Evolutionary conservation across 2,113 vertebrate species (phyloP).

Genomic region (Chloroceryle aenea): DNA sequence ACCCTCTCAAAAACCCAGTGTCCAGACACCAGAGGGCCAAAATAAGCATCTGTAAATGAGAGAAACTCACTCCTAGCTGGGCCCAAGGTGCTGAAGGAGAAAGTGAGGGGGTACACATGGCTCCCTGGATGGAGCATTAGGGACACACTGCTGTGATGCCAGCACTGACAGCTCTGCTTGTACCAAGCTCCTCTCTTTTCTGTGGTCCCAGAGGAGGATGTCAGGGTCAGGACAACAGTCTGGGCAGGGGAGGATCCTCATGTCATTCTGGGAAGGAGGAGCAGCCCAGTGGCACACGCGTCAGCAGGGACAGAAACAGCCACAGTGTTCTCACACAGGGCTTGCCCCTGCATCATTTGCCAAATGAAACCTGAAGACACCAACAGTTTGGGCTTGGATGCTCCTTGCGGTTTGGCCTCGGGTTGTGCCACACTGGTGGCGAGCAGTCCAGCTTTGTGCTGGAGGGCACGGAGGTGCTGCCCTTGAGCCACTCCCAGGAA

Average conservation of each 20-base stretch:
- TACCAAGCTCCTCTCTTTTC: neutral
- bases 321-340: fast-evolving
- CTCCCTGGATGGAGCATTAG: neutral
- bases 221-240: neutral
- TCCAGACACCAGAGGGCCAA: neutral
- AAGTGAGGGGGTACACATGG: neutral
- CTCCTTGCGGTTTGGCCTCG: neutral
- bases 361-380: neutral
- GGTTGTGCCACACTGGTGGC: neutral
- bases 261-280: neutral
- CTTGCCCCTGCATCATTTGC: neutral
- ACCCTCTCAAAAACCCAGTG: neutral
- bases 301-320: neutral
- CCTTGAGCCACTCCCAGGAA: neutral
- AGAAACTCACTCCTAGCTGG: neutral
- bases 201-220: neutral
- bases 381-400: neutral
- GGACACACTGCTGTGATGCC: neutral
- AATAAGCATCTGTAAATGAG: neutral
- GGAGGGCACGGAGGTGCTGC: neutral
- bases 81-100: neutral
- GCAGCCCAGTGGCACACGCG: neutral
- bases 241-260: neutral
- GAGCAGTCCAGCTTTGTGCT: neutral
- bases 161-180: neutral